phyloP scores from a whole-genome alignment of 2,113 vertebrate genomes.

The Nannospalax galili region DNA sequence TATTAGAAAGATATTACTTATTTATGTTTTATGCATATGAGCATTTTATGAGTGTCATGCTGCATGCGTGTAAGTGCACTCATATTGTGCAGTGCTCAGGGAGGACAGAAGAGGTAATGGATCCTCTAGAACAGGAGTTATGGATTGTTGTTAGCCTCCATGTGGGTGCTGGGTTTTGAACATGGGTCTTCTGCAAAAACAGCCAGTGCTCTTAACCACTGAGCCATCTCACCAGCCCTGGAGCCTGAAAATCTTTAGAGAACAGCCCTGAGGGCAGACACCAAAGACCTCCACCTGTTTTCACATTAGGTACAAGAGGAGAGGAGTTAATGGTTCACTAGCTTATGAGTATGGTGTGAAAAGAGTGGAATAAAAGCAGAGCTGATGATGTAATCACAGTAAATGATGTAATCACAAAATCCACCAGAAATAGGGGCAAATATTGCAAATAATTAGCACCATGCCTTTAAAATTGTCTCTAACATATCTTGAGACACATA shows the following conservation, averaged over 20 bases:
- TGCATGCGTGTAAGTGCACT: too few species aligned
- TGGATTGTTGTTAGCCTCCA: too few species aligned
- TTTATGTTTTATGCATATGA: too few species aligned
- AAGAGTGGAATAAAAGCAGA: constrained; percentile 17
- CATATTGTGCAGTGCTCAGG: too few species aligned
- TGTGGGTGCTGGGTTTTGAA: too few species aligned
- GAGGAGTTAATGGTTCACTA: neutral
- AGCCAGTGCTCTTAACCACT: too few species aligned
- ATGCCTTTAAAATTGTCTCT: neutral
- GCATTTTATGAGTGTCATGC: too few species aligned
- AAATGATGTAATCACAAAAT: neutral
- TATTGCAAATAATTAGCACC: neutral
- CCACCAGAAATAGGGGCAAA: neutral
- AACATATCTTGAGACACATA: neutral
- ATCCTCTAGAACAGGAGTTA: too few species aligned
- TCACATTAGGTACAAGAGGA: neutral
- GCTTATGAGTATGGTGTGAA: neutral
- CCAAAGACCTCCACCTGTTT: neutral
- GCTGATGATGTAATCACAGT: neutral
- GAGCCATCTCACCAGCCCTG: too few species aligned
- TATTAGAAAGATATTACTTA: too few species aligned
- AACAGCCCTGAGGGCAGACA: neutral
- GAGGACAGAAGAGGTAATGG: too few species aligned
- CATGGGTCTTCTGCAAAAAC: too few species aligned
- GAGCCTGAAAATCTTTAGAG: neutral